These are phyloP conservation scores for Napeogenes sylphis DNA, from an alignment of 2,888 invertebrate genomes.

Conservation along the genomic window DNA sequence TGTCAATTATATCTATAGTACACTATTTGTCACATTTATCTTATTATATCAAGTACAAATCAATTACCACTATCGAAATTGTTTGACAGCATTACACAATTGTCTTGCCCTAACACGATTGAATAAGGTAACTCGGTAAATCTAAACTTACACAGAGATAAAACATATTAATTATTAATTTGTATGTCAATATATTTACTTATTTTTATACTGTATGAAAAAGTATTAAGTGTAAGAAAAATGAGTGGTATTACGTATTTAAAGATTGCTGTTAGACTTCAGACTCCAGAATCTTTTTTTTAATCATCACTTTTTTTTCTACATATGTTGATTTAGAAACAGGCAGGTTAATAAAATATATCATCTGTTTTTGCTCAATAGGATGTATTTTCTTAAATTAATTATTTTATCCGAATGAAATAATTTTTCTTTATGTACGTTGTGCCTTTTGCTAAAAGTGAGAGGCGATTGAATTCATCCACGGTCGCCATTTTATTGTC, in stretches of 20 bases:
- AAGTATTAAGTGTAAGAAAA: too few relatives aligned
- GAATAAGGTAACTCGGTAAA: conserved; percentile 27
- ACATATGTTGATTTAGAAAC: too few relatives aligned
- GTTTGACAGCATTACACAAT: conserved; percentile 36
- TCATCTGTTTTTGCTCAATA: too few relatives aligned
- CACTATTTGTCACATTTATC: conserved; percentile 24
- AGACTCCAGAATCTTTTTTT: too few relatives aligned
- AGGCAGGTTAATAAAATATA: too few relatives aligned
- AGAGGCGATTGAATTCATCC: conserved; percentile 52
- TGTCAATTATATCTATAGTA: conserved; percentile 18
- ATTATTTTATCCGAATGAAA: not conserved
- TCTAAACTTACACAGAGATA: conserved; percentile 20
- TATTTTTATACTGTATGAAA: too few relatives aligned
- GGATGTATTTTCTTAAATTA: too few relatives aligned
- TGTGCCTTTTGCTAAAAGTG: conserved; percentile 48
- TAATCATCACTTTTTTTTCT: too few relatives aligned
- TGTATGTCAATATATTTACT: too few relatives aligned
- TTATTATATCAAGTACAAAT: conserved; percentile 34
- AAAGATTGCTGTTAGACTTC: too few relatives aligned
- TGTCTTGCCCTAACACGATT: conserved; percentile 37
- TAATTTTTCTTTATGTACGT: conserved; percentile 30
- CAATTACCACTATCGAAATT: conserved; percentile 35
- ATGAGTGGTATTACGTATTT: too few relatives aligned
- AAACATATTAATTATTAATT: not conserved
- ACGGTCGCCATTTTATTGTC: conserved; percentile 65